These are phyloP conservation scores for Drosophila nigricruria DNA, from an alignment of 2,888 invertebrate genomes.

Conservation along the genomic window DNA sequence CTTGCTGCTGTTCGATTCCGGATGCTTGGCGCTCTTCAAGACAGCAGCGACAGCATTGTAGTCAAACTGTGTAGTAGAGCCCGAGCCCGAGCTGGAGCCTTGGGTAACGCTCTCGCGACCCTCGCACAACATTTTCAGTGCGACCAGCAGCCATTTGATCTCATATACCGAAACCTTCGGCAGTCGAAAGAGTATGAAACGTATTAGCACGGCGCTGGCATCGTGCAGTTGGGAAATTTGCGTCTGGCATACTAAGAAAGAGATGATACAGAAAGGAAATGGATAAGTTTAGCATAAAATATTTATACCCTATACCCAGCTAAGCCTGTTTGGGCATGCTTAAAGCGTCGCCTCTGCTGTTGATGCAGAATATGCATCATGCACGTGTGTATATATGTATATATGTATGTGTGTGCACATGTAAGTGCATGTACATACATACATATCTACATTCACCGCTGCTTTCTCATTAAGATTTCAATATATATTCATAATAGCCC, in stretches of 20 bases:
- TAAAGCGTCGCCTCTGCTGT: neutral
- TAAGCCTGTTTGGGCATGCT: too few relatives aligned
- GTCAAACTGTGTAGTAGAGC: slow-evolving; percentile 87
- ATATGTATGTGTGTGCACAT: neutral
- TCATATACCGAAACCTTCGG: slow-evolving; percentile 85
- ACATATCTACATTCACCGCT: neutral
- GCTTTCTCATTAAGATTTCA: neutral
- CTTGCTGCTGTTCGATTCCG: slow-evolving; percentile 86
- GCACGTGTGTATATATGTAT: too few relatives aligned
- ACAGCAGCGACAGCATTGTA: slow-evolving; percentile 91
- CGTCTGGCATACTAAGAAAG: slow-evolving; percentile 88
- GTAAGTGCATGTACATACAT: neutral
- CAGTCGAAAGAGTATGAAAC: slow-evolving; percentile 87
- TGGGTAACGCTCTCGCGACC: slow-evolving; percentile 81
- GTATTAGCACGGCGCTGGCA: slow-evolving; percentile 89
- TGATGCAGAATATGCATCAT: too few relatives aligned
- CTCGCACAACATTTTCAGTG: slow-evolving; percentile 90
- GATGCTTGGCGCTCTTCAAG: slow-evolving; percentile 91
- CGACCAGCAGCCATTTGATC: slow-evolving; percentile 88
- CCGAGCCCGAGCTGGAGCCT: slow-evolving; percentile 17
- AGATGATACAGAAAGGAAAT: slow-evolving; percentile 12
- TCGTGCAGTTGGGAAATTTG: slow-evolving; percentile 89
- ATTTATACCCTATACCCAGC: neutral
- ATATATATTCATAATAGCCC: neutral
- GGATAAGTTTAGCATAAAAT: neutral